phyloP scores from a whole-genome alignment of 2,888 invertebrate species.

The Agriotes lineatus region DNA sequence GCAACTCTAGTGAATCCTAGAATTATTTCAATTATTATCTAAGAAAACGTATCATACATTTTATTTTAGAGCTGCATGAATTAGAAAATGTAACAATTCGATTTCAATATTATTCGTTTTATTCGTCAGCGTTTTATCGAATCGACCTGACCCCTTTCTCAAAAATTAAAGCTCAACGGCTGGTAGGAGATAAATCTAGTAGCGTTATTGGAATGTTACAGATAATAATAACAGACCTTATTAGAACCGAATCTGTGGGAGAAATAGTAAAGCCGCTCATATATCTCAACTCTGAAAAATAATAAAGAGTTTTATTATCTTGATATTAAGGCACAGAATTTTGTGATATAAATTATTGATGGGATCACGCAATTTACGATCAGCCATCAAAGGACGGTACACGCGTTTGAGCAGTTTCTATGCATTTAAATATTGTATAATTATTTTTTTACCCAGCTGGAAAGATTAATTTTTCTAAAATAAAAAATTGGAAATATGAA shows the following conservation, averaged over 20 bases:
- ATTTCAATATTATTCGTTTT: too few species aligned
- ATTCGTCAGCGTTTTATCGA: too few species aligned
- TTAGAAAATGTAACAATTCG: too few species aligned
- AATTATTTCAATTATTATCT: too few species aligned
- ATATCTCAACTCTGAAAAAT: neutral
- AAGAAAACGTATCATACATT: too few species aligned
- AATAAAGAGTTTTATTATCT: neutral
- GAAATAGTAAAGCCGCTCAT: neutral
- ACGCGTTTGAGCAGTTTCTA: slow-evolving; percentile 12
- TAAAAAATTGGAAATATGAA: slow-evolving; percentile 50
- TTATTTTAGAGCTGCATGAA: too few species aligned
- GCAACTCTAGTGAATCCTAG: too few species aligned
- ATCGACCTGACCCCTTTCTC: too few species aligned
- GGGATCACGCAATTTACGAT: slow-evolving; percentile 26
- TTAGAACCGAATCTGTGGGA: neutral
- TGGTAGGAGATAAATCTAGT: too few species aligned
- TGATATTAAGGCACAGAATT: neutral
- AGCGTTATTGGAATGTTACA: too few species aligned
- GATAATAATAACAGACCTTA: too few species aligned
- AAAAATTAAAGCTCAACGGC: too few species aligned
- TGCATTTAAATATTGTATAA: slow-evolving; percentile 36
- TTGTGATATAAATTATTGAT: slow-evolving; percentile 17
- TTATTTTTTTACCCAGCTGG: slow-evolving; percentile 26
- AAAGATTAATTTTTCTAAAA: slow-evolving; percentile 31
- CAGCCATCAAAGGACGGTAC: slow-evolving; percentile 17